Conservation (phyloP, 2,888 invertebrate genomes). For the Megaustenia siamemsis region DNA sequence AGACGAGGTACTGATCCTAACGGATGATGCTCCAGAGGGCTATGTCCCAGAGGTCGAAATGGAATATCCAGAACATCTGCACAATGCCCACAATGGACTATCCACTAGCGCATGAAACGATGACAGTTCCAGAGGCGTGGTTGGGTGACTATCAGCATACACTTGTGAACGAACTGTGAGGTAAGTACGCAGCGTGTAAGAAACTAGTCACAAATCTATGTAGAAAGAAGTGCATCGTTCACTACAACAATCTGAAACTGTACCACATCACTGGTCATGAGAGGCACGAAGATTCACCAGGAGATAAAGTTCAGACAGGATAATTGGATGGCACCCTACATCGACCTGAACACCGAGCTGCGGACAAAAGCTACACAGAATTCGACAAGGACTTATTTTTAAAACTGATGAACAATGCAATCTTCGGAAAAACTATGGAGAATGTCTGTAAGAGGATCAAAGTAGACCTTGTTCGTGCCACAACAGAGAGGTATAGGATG, state of each 20-base stretch:
- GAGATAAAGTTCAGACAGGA: constrained; percentile 71
- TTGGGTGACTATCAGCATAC: constrained; percentile 16
- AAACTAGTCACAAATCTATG: constrained; percentile 22
- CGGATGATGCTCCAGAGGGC: constrained; percentile 45
- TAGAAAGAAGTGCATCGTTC: constrained; percentile 60
- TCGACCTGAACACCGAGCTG: constrained; percentile 66
- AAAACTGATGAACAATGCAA: background rate
- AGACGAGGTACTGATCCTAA: background rate
- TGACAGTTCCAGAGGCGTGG: constrained; percentile 51
- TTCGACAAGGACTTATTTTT: constrained; percentile 64
- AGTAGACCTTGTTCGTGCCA: background rate
- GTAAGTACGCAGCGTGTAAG: background rate
- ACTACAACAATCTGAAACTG: constrained; percentile 74
- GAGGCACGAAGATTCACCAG: constrained; percentile 65
- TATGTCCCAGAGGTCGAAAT: constrained; percentile 81
- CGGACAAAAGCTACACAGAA: constrained; percentile 39
- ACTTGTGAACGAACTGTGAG: background rate
- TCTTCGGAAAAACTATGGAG: constrained; percentile 30
- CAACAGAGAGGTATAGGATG: background rate
- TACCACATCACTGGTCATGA: constrained; percentile 63
- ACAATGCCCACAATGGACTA: constrained; percentile 75
- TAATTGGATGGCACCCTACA: constrained; percentile 50
- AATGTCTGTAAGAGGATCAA: background rate
- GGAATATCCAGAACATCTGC: constrained; percentile 77
- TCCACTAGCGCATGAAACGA: constrained; percentile 67